Evolutionary conservation across 2,888 invertebrate genomes (phyloP).

Genomic region (Apotomis betuletana): DNA sequence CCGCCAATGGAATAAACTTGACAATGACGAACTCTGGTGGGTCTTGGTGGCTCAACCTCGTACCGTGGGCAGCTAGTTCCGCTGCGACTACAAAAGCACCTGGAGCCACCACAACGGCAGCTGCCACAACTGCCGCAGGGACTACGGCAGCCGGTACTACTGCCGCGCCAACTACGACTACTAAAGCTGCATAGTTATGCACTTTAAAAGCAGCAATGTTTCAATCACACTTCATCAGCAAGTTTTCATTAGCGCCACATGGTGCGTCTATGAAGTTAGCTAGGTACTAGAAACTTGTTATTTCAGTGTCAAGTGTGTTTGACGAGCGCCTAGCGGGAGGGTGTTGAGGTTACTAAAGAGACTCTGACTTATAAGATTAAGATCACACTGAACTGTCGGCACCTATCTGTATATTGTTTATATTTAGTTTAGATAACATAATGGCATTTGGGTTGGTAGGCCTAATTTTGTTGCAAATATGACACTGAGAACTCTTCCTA

Average conservation of each 20-base stretch:
- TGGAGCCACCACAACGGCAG: slow-evolving; percentile 44
- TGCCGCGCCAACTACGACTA: slow-evolving; percentile 40
- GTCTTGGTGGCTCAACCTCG: slow-evolving; percentile 48
- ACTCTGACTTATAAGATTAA: too few relatives aligned
- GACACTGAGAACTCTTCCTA: too few relatives aligned
- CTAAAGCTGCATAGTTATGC: background rate
- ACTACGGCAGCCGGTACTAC: slow-evolving; percentile 41
- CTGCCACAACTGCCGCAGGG: slow-evolving; percentile 45
- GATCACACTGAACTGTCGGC: too few relatives aligned
- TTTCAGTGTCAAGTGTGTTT: too few relatives aligned
- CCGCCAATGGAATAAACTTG: slow-evolving; percentile 57
- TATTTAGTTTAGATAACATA: too few relatives aligned
- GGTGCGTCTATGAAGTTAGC: too few relatives aligned
- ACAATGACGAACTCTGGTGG: slow-evolving; percentile 49
- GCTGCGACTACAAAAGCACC: slow-evolving; percentile 45
- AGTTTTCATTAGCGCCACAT: background rate
- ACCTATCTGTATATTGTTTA: too few relatives aligned
- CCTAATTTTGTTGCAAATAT: too few relatives aligned
- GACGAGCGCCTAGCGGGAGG: too few relatives aligned
- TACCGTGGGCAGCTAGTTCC: slow-evolving; percentile 47
- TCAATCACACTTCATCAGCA: background rate
- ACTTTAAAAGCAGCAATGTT: background rate
- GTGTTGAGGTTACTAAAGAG: too few relatives aligned
- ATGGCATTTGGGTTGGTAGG: too few relatives aligned
- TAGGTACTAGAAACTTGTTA: too few relatives aligned